phyloP scores from a whole-genome alignment of 2,113 vertebrate species.

The Semicossyphus pulcher region DNA sequence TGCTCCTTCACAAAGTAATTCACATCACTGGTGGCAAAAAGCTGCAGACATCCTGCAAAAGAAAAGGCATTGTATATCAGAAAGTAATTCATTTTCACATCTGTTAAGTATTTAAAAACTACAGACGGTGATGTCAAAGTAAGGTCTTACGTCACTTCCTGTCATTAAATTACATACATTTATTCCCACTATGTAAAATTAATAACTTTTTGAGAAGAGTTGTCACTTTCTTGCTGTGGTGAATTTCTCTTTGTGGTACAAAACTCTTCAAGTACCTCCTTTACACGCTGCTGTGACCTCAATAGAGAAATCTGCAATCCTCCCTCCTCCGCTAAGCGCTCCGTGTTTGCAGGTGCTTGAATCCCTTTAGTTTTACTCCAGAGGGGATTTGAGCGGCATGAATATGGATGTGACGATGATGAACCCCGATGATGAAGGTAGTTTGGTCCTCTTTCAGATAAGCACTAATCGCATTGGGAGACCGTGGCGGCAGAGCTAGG shows the following conservation, averaged over 20 bases:
- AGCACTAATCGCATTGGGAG: conserved; percentile 78
- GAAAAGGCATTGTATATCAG: no score
- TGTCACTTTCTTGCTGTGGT: conserved; percentile 28
- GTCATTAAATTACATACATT: neutral
- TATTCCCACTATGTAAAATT: conserved; percentile 28
- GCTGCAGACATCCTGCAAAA: neutral
- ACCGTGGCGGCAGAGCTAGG: conserved; percentile 68
- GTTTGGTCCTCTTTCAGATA: conserved; percentile 77
- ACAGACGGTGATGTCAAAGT: conserved; percentile 5
- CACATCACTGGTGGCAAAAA: neutral
- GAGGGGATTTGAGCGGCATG: conserved; percentile 75
- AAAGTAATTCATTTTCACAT: neutral
- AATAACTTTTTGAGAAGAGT: conserved; percentile 4
- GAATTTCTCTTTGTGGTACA: conserved; percentile 36
- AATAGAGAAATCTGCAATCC: conserved; percentile 67
- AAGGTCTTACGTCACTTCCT: neutral
- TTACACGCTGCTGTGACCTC: conserved; percentile 64
- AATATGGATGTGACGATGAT: conserved; percentile 79
- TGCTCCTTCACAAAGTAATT: neutral
- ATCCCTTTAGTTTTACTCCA: conserved; percentile 73
- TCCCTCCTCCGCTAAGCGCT: conserved; percentile 49
- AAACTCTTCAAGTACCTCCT: conserved; percentile 53
- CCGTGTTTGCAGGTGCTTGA: conserved; percentile 70
- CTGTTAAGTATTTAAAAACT: neutral
- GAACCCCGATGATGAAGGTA: conserved; percentile 75